phyloP scores from a whole-genome alignment of 2,888 invertebrate species.

The Sisyra terminalis region DNA sequence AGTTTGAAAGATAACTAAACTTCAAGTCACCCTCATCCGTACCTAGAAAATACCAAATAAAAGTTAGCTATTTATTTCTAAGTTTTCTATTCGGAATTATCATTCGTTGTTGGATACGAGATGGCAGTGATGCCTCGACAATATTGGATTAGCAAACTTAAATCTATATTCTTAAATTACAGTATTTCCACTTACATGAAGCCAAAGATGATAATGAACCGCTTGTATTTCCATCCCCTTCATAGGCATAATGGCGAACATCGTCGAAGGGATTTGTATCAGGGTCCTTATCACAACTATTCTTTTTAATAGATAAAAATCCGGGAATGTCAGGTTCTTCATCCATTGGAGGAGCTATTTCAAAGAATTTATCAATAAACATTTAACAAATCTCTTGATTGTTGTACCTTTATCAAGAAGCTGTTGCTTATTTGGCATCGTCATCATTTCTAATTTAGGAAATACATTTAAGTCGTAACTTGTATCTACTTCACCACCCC shows the following conservation, averaged over 20 bases:
- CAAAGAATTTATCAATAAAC: no score
- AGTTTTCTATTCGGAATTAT: neutral
- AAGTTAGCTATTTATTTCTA: neutral
- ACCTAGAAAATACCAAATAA: constrained; percentile 25
- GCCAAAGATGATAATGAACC: constrained; percentile 86
- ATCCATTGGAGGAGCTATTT: constrained; percentile 28
- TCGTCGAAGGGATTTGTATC: constrained; percentile 89
- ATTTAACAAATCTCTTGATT: neutral
- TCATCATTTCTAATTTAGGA: constrained; percentile 9
- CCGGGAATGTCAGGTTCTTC: constrained; percentile 74
- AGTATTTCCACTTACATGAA: constrained; percentile 45
- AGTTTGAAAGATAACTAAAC: constrained; percentile 87
- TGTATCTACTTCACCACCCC: constrained; percentile 94
- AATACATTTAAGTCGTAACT: constrained; percentile 79
- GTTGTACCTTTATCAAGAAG: constrained; percentile 5
- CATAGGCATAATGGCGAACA: constrained; percentile 93
- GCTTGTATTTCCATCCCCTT: constrained; percentile 81
- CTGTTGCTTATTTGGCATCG: constrained; percentile 1
- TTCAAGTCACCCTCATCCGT: constrained; percentile 85
- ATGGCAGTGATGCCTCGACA: neutral
- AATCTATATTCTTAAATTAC: no score
- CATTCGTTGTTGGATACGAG: neutral
- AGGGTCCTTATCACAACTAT: constrained; percentile 79
- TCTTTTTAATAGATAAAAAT: constrained; percentile 80
- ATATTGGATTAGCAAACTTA: neutral